phyloP scores from a whole-genome alignment of 2,113 vertebrate genomes.

The Embiotoca jacksoni region DNA sequence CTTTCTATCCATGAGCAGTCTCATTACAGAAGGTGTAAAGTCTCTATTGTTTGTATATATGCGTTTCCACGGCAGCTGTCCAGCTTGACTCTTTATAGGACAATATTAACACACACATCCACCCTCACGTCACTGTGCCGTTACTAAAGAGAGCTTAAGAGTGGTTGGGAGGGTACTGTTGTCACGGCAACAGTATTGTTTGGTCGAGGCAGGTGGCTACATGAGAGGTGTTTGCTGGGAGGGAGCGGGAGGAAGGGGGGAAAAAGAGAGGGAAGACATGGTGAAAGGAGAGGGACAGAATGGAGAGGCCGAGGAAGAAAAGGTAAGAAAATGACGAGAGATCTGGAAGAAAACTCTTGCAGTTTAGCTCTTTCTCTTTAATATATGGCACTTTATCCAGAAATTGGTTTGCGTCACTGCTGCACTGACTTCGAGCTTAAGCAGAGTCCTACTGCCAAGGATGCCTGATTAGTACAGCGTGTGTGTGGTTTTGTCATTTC shows the following conservation, averaged over 20 bases:
- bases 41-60: background rate
- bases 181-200: constrained; percentile 74
- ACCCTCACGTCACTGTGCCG: constrained; percentile 34
- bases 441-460: background rate
- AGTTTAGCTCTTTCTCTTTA: background rate
- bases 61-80: constrained; percentile 50
- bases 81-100: constrained; percentile 33
- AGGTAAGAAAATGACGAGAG: constrained; percentile 24
- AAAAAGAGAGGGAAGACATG: constrained; percentile 56
- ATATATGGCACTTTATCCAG: background rate
- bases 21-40: background rate
- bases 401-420: background rate
- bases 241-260: constrained; percentile 28
- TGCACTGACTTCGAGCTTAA: background rate
- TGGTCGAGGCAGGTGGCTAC: constrained; percentile 71
- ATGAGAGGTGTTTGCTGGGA: constrained; percentile 51
- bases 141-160: constrained; percentile 48
- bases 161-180: constrained; percentile 68
- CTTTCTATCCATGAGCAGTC: background rate
- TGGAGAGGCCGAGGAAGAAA: background rate
- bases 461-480: constrained; percentile 7
- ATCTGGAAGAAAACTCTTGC: background rate
- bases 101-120: constrained; percentile 55
- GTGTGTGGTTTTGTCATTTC: constrained; percentile 3
- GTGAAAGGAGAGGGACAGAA: constrained; percentile 26